Conservation (phyloP, 2,113 vertebrate species). For the Lutjanus erythropterus region DNA sequence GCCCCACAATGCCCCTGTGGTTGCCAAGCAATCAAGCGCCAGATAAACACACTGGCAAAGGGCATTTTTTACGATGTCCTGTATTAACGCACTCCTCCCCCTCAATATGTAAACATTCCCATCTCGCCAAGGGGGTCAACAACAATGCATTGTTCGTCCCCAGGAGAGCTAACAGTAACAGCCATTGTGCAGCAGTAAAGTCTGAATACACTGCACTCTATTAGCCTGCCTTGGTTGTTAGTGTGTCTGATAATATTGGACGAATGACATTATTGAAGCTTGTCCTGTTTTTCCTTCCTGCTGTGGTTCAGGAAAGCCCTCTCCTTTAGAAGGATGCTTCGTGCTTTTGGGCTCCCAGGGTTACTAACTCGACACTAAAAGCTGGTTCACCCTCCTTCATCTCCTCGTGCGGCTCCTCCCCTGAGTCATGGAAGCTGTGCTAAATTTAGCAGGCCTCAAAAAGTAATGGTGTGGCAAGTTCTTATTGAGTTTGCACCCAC, state of each 20-base stretch:
- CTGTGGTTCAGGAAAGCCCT: conserved; percentile 27
- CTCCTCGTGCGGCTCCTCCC: conserved; percentile 27
- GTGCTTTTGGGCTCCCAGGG: conserved; percentile 32
- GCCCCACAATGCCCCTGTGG: conserved; percentile 64
- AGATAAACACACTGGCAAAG: conserved; percentile 45
- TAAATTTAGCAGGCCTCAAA: conserved; percentile 70
- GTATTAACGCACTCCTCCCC: conserved; percentile 39
- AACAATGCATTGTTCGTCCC: conserved; percentile 62
- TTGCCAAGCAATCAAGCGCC: conserved; percentile 57
- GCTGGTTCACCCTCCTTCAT: conserved; percentile 38
- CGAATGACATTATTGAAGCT: conserved; percentile 8
- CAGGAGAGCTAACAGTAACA: conserved; percentile 38
- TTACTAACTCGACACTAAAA: conserved; percentile 47
- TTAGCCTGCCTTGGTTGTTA: not conserved
- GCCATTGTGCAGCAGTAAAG: conserved; percentile 53
- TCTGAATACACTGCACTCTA: conserved; percentile 10
- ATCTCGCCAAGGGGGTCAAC: conserved; percentile 42
- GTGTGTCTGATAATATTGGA: conserved; percentile 7
- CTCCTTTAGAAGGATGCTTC: not conserved
- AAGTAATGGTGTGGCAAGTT: conserved; percentile 61
- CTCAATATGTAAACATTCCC: conserved; percentile 50
- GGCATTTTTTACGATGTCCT: conserved; percentile 55
- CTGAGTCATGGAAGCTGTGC: conserved; percentile 56
- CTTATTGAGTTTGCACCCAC: conserved; percentile 50
- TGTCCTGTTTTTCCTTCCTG: not conserved